phyloP scores from a whole-genome alignment of 37 sponge, comb jelly and placozoan genomes.

The Beroe forskalii region DNA sequence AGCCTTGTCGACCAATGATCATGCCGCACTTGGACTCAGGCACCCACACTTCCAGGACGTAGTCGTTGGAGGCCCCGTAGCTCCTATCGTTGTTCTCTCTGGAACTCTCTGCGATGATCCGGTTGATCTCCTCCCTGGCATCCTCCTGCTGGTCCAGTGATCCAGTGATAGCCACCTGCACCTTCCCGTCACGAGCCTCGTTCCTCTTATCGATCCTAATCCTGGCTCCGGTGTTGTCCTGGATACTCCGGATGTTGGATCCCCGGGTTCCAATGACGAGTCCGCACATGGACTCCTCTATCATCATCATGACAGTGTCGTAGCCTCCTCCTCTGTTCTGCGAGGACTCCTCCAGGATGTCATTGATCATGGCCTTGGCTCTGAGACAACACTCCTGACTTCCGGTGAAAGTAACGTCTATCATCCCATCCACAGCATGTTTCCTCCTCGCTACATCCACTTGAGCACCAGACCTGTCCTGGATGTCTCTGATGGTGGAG shows the following conservation, averaged over 20 bases:
- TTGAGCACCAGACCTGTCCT: slow-evolving; percentile 13
- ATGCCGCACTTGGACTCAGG: slow-evolving; percentile 34
- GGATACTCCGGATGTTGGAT: slow-evolving; percentile 38
- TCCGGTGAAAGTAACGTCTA: not conserved
- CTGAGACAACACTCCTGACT: not conserved
- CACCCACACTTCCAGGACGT: not conserved
- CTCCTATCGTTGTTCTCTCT: not conserved
- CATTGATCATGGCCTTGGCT: not conserved
- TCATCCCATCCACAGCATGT: slow-evolving; percentile 27
- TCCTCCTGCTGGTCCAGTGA: not conserved
- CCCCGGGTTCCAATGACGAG: slow-evolving; percentile 45
- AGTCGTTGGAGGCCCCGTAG: not conserved
- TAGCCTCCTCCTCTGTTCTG: not conserved
- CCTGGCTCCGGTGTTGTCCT: slow-evolving; percentile 58
- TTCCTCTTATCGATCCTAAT: slow-evolving; percentile 36
- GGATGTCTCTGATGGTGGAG: slow-evolving; percentile 48
- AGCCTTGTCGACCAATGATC: slow-evolving; percentile 45
- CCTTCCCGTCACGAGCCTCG: slow-evolving; percentile 52
- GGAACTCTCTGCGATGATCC: slow-evolving; percentile 20
- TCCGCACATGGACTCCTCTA: slow-evolving; percentile 60
- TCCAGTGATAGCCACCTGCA: slow-evolving; percentile 59
- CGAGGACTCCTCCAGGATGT: slow-evolving; percentile 1
- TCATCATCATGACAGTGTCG: slow-evolving; percentile 29
- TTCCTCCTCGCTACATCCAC: slow-evolving; percentile 16
- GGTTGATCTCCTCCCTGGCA: slow-evolving; percentile 1